Base-by-base conservation (phyloP, 2,888 invertebrate genomes). In the Hirtodrosophila alboralis region DNA sequence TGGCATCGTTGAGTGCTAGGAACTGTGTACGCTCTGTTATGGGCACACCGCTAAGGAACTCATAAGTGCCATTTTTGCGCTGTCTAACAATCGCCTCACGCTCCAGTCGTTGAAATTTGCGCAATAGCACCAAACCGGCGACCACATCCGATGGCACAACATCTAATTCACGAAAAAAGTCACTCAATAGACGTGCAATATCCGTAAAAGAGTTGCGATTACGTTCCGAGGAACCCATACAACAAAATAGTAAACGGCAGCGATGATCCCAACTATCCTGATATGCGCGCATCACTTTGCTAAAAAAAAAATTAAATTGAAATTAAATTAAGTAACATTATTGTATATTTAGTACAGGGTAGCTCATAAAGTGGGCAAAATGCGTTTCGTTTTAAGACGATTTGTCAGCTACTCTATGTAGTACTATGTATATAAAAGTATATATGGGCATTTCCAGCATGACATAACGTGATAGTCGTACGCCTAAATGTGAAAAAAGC, bases 261-360 rank as follows among this genome's bases (percentile, higher is more conserved):
- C 96, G 92, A 88, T 95, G 94, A 89, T 96, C 95, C 96, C 96
- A 96, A 85, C 95, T 96, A 88, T 96, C 95, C 89, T 96, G 95
- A 90, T 96, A 96, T 31, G 96, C 95, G 68, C 96, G 92, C 84
- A 96, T 93, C 6, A 96, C 96, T 92, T 96, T 96, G 88, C 96
- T 96, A 23, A 18, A 36, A 34, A n/a, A n/a, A n/a, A n/a, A n/a
- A n/a, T n/a, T n/a, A n/a, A n/a, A n/a, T n/a, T n/a, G n/a, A n/a
- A 18, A 21, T 21, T 36, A 6, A 1, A 21, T 8, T 30, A 2
- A 2, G 4, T 27, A 28, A 4, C 9, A 27, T n/a, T n/a, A n/a
- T 14, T 16, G 27, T 8, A 10, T 18, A 33, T 30, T n/a, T n/a
- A n/a, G n/a, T n/a, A n/a, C n/a, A n/a, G n/a, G n/a, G n/a, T n/a